Conservation (phyloP, 2,113 vertebrate genomes). For the Cervus canadensis region DNA sequence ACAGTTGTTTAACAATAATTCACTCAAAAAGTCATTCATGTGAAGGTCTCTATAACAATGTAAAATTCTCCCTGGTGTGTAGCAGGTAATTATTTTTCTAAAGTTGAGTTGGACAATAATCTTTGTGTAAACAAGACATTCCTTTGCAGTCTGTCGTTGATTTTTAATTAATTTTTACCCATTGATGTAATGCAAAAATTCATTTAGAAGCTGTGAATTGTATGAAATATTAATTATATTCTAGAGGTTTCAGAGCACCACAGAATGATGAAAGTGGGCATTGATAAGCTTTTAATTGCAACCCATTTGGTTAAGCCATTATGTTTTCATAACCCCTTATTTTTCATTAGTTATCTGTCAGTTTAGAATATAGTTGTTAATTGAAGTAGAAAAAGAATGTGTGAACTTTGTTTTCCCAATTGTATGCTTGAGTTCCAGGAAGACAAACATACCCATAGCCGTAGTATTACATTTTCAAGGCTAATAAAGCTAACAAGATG, state of each 20-base stretch:
- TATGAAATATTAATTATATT: slow-evolving; percentile 56
- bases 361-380: slow-evolving; percentile 58
- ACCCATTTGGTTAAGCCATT: slow-evolving; percentile 44
- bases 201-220: slow-evolving; percentile 34
- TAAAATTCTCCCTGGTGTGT: slow-evolving; percentile 62
- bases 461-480: slow-evolving; percentile 23
- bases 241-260: slow-evolving; percentile 24
- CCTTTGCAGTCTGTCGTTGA: slow-evolving; percentile 61
- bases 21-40: slow-evolving; percentile 41
- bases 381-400: slow-evolving; percentile 44
- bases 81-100: slow-evolving; percentile 70
- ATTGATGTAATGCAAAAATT: slow-evolving; percentile 61
- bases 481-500: not conserved
- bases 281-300: slow-evolving; percentile 71
- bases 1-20: slow-evolving; percentile 69
- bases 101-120: slow-evolving; percentile 70
- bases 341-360: slow-evolving; percentile 61
- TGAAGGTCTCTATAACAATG: slow-evolving; percentile 46
- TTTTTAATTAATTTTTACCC: slow-evolving; percentile 69
- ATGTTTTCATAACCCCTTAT: slow-evolving; percentile 48
- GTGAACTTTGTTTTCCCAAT: slow-evolving; percentile 59
- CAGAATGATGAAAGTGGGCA: slow-evolving; percentile 51
- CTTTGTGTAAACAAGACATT: slow-evolving; percentile 72
- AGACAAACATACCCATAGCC: slow-evolving; percentile 1
- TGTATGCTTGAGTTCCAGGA: slow-evolving; percentile 34